These are phyloP conservation scores for Dolichomitus sp. DNA, from an alignment of 2,888 invertebrate species.

Conservation along the genomic window DNA sequence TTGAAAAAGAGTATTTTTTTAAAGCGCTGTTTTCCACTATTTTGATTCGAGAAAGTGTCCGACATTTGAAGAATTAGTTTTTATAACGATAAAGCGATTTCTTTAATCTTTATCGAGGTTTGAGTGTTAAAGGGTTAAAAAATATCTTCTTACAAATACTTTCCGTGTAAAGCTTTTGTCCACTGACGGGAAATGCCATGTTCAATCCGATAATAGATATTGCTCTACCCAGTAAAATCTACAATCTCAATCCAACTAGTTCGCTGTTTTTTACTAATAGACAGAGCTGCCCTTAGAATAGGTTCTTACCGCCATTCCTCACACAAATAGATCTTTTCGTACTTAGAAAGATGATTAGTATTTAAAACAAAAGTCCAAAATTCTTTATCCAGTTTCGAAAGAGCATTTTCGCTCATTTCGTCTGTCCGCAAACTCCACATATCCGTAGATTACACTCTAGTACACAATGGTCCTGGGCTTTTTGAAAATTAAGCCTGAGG, in stretches of 20 bases:
- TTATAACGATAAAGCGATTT: too few species aligned
- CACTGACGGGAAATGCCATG: background rate
- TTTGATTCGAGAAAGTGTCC: too few species aligned
- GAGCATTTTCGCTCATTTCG: constrained; percentile 7
- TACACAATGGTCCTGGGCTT: constrained; percentile 20
- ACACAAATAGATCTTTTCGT: constrained; percentile 38
- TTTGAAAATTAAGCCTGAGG: constrained; percentile 22
- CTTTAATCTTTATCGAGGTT: too few species aligned
- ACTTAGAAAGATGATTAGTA: constrained; percentile 25
- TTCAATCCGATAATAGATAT: background rate
- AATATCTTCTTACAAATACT: background rate
- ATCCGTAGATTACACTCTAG: constrained; percentile 18
- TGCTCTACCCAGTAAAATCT: constrained; percentile 16
- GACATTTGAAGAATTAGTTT: too few species aligned
- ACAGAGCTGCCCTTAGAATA: constrained; percentile 47
- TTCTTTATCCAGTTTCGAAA: background rate
- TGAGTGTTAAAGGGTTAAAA: background rate
- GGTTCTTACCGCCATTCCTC: constrained; percentile 19
- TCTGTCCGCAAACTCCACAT: background rate
- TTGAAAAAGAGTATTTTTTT: too few species aligned
- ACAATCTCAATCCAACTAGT: constrained; percentile 49
- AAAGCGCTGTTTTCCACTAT: too few species aligned
- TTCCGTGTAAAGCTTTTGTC: background rate
- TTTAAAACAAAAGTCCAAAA: background rate
- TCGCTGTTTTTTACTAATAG: constrained; percentile 47